Percentiles rank a stretch among this genome's conserved stretches.
Conservation (phyloP, 2,113 vertebrate species). For the Marcusenius ussheri region DNA sequence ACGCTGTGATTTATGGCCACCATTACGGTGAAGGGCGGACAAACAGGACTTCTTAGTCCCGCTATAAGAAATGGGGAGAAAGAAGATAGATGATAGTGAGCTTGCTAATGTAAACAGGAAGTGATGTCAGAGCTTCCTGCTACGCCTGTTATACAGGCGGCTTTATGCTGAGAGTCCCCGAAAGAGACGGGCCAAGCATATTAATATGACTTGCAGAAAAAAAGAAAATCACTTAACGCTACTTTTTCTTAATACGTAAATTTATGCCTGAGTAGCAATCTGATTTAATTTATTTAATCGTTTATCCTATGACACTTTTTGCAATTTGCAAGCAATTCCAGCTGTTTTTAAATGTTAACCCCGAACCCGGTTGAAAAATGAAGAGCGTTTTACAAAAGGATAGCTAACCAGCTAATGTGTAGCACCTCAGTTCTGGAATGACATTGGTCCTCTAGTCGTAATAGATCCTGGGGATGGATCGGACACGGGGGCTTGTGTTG, state of each 20-base stretch:
- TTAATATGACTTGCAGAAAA: not conserved
- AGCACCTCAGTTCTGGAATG: not conserved
- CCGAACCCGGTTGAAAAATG: not conserved
- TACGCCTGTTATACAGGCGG: not conserved
- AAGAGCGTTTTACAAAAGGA: not conserved
- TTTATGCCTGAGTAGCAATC: not conserved
- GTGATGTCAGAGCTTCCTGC: not conserved
- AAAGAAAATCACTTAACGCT: not conserved
- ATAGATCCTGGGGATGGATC: not conserved
- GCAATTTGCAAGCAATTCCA: not conserved
- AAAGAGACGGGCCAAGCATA: not conserved
- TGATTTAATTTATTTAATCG: not conserved
- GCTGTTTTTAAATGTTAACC: not conserved
- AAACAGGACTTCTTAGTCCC: constrained; percentile 60
- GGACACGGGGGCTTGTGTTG: not conserved
- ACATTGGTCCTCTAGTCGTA: not conserved
- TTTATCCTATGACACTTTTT: not conserved
- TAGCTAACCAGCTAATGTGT: not conserved
- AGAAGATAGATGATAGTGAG: constrained; percentile 12
- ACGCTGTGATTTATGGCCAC: constrained; percentile 65
- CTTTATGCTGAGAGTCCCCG: not conserved
- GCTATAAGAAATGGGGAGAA: constrained; percentile 8
- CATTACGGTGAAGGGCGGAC: constrained; percentile 67
- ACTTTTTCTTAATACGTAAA: not conserved
- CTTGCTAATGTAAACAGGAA: not conserved